A percentile compares a stretch with the other conserved stretches of the same genome.
These are phyloP conservation scores for Urocyon cinereoargenteus DNA, from an alignment of 2,797 vertebrate species.

Conservation along the genomic window DNA sequence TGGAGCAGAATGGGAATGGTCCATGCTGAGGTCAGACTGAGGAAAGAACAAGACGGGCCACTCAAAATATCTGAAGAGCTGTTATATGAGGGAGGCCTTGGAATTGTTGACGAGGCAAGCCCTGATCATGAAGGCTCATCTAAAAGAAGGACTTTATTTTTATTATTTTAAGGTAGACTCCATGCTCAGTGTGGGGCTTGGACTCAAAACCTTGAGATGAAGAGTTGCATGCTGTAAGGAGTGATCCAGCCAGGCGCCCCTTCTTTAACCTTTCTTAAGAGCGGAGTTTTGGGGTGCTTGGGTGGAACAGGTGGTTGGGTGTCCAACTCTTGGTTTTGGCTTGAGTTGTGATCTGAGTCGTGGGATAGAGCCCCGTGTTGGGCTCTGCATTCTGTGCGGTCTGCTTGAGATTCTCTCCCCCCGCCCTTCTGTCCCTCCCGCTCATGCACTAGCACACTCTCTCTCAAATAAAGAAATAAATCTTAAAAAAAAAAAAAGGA, in stretches of 20 bases:
- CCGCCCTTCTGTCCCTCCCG: no score
- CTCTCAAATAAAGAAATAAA: no score
- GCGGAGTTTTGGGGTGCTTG: neutral
- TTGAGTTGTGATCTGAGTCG: no score
- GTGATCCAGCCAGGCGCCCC: neutral
- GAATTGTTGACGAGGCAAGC: neutral
- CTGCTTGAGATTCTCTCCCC: no score
- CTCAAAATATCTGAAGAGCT: neutral
- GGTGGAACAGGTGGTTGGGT: neutral
- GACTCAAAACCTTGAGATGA: neutral
- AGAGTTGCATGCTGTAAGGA: neutral
- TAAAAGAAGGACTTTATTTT: neutral
- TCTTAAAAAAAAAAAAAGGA: no score
- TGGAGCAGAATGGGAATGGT: neutral
- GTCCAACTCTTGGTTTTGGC: neutral
- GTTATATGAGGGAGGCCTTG: neutral
- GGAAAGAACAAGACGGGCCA: neutral
- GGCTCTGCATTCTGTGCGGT: no score
- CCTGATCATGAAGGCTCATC: neutral
- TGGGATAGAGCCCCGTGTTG: no score
- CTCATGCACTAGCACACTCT: no score
- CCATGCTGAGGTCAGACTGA: neutral
- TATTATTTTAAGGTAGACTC: neutral
- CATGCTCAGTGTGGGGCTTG: neutral
- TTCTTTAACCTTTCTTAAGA: neutral